Evolutionary conservation across 1,140 invertebrate species (phyloP).

Genomic region (Heliconius melpomene): DNA sequence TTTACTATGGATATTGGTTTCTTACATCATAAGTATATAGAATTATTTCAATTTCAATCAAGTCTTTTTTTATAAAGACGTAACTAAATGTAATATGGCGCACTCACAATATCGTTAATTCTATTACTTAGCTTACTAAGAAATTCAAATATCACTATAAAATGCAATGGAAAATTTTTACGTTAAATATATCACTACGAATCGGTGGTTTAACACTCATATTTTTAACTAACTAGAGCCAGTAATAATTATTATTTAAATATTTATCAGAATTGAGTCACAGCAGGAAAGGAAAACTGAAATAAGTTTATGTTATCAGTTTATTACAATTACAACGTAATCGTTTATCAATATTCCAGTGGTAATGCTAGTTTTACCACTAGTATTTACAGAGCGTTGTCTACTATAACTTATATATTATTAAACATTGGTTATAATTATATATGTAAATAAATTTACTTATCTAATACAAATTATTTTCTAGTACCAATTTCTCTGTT

Average conservation of each 20-base stretch:
- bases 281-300: background rate
- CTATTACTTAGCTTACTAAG: too few relatives aligned
- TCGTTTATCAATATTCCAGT: constrained; percentile 3
- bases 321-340: background rate
- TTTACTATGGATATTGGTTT: background rate
- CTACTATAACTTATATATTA: background rate
- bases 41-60: background rate
- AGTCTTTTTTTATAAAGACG: too few relatives aligned
- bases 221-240: background rate
- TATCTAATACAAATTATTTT: constrained; percentile 11
- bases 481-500: constrained; percentile 5
- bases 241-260: background rate
- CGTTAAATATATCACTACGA: background rate
- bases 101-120: too few relatives aligned
- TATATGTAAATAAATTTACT: constrained; percentile 4
- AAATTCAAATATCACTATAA: background rate
- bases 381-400: background rate
- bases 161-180: background rate
- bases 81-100: too few relatives aligned
- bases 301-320: background rate
- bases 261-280: background rate
- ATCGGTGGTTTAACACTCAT: background rate
- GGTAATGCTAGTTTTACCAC: background rate
- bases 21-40: background rate
- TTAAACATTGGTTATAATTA: background rate